Evolutionary conservation across 2,888 invertebrate genomes (phyloP), one percentile per base, ranked within the genome.

Genomic region (Rhingia campestris): DNA sequence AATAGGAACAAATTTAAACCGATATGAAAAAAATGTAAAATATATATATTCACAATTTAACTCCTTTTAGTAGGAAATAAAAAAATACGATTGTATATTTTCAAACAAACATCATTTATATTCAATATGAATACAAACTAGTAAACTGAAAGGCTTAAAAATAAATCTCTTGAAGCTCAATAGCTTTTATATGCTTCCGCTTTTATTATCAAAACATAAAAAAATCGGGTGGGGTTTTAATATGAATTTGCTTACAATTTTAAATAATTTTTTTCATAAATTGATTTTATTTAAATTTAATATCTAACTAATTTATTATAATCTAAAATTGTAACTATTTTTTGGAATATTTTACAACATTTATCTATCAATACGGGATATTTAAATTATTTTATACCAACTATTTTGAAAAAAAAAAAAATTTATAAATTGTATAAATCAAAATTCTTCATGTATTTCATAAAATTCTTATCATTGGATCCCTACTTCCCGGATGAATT

Each of bases 61-160:
- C 14, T 14, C 10, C 22, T 7, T 12, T 4, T 6, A 54, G 4
- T 33, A 32, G 33, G 4, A 14, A 43, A 47, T 45, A 39, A 14
- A 35, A n/a, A 14, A 51, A 33, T 43, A 4, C 51, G n/a, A 43
- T 7, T 47, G 4, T 37, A 22, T 47, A 9, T 14, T 22, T 33
- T 12, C 63, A 63, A 53, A 14, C 47, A 10, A 56, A 39, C 54
- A 33, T 22, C 33, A 3, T 22, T 56, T 33, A 64, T 73, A 73
- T 73, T 73, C 73, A 73, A 73, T 73, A 73, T 64, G 73, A 73
- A 73, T 73, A 73, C 47, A 56, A 39, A 14, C 14, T 43, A 63
- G 39, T n/a, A 41, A 56, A 53, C 30, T 12, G 9, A 61, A 33
- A 6, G 12, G 7, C 9, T 6, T 7, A 22, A 43, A 35, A 41